These are phyloP conservation scores for Pachypanchax playfairii DNA, from an alignment of 2,113 vertebrate genomes.

Conservation along the genomic window DNA sequence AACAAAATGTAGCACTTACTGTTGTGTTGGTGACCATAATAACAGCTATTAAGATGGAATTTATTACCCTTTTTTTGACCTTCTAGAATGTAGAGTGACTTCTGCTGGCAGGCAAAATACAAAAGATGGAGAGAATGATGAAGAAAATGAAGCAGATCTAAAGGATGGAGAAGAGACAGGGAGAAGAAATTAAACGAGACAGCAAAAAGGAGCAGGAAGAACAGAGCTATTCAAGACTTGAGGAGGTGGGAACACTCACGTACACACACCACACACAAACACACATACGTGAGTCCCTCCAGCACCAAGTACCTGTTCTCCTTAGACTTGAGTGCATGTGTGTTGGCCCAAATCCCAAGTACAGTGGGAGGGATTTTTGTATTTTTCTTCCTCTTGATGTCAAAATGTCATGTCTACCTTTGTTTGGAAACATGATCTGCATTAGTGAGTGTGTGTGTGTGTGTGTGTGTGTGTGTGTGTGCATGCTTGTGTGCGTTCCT, in stretches of 20 bases:
- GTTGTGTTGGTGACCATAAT: neutral
- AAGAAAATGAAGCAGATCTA: constrained; percentile 13
- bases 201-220: constrained; percentile 23
- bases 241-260: constrained; percentile 40
- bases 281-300: constrained; percentile 35
- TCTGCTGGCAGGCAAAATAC: constrained; percentile 12
- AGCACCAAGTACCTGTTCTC: constrained; percentile 38
- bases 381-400: constrained; percentile 55
- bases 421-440: constrained; percentile 35
- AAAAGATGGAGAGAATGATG: neutral
- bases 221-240: constrained; percentile 30
- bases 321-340: constrained; percentile 41
- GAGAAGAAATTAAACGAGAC: too few species aligned
- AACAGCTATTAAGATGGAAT: neutral
- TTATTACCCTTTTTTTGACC: neutral
- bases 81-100: too few species aligned
- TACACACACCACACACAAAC: constrained; percentile 25
- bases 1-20: neutral
- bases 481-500: too few species aligned
- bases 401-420: constrained; percentile 51
- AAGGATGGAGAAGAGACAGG: constrained; percentile 10
- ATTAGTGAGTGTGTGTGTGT: constrained; percentile 15
- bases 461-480: constrained; percentile 11
- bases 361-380: constrained; percentile 61
- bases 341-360: constrained; percentile 63